These are phyloP conservation scores for Cheumatopsyche charites DNA, from an alignment of 1,140 invertebrate genomes.

Conservation along the genomic window DNA sequence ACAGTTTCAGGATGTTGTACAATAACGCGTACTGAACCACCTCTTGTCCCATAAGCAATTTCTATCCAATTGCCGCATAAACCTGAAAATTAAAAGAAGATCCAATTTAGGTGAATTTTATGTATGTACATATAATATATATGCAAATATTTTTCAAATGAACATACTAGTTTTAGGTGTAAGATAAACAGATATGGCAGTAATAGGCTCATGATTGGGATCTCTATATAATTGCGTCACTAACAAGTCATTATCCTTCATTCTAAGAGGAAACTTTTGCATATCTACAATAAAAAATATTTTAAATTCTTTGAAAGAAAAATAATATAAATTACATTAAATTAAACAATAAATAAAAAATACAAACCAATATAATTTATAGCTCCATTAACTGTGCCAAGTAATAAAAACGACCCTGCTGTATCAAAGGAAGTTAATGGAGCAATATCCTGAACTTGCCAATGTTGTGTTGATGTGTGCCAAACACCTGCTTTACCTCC, in stretches of 20 bases:
- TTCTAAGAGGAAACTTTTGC: conserved; percentile 98
- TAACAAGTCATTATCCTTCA: conserved; percentile 98
- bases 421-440: conserved; percentile 95
- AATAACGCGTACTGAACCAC: conserved; percentile 93
- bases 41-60: conserved; percentile 97
- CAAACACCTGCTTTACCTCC: conserved; percentile 96
- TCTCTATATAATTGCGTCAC: conserved; percentile 97
- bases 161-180: conserved; percentile 95
- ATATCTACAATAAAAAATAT: conserved; percentile 76
- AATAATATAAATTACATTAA: conserved; percentile 29
- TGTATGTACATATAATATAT: conserved; percentile 8
- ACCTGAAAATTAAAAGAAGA: conserved; percentile 63
- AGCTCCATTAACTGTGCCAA: conserved; percentile 95
- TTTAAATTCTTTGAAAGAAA: conserved; percentile 33
- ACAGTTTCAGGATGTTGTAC: conserved; percentile 99
- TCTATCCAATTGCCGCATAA: conserved; percentile 98
- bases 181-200: conserved; percentile 97
- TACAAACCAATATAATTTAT: conserved; percentile 96
- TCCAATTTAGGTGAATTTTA: neutral
- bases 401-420: conserved; percentile 91
- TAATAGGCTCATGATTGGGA: conserved; percentile 92
- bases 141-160: conserved; percentile 6
- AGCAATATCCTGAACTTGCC: conserved; percentile 96
- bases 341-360: conserved; percentile 29
- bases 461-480: conserved; percentile 98